Conservation (phyloP, 37 sponge, comb jelly and placozoan genomes). For the Dysidea cf. avara region DNA sequence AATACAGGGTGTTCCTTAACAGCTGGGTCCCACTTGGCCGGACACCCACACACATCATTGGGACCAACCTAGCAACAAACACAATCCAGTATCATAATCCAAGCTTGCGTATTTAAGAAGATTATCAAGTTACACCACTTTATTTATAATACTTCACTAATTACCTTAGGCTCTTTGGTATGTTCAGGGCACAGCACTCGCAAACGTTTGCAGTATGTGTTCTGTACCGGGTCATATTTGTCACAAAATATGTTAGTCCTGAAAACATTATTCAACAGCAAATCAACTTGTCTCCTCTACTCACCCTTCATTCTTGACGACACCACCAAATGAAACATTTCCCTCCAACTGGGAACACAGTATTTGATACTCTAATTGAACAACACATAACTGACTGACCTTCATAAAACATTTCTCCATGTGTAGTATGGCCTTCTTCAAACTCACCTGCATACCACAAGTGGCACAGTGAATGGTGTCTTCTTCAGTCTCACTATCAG, state of each 20-base stretch:
- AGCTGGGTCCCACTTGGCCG: slow-evolving; percentile 57
- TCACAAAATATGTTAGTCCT: slow-evolving; percentile 92
- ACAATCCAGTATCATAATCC: neutral
- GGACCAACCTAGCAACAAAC: slow-evolving; percentile 61
- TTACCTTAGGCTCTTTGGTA: slow-evolving; percentile 95
- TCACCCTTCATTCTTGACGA: slow-evolving; percentile 80
- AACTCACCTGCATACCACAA: slow-evolving; percentile 68
- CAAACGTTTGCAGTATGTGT: slow-evolving; percentile 92
- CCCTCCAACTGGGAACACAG: slow-evolving; percentile 59
- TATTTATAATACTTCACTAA: neutral
- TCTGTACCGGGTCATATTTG: slow-evolving; percentile 76
- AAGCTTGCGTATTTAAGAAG: neutral
- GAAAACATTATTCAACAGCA: neutral
- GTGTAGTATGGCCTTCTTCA: slow-evolving; percentile 85
- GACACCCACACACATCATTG: slow-evolving; percentile 95
- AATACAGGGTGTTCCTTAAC: slow-evolving; percentile 7
- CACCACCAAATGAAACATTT: slow-evolving; percentile 72
- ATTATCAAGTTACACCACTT: too few species aligned
- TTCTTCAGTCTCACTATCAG: slow-evolving; percentile 70
- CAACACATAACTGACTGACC: slow-evolving; percentile 20
- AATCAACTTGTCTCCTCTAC: slow-evolving; percentile 4
- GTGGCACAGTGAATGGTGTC: slow-evolving; percentile 91
- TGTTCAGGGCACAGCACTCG: slow-evolving; percentile 92
- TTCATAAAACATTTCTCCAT: slow-evolving; percentile 95
- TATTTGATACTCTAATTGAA: neutral